These are phyloP conservation scores for Hydrolagus colliei DNA, from an alignment of 2,797 vertebrate species.

Conservation along the genomic window DNA sequence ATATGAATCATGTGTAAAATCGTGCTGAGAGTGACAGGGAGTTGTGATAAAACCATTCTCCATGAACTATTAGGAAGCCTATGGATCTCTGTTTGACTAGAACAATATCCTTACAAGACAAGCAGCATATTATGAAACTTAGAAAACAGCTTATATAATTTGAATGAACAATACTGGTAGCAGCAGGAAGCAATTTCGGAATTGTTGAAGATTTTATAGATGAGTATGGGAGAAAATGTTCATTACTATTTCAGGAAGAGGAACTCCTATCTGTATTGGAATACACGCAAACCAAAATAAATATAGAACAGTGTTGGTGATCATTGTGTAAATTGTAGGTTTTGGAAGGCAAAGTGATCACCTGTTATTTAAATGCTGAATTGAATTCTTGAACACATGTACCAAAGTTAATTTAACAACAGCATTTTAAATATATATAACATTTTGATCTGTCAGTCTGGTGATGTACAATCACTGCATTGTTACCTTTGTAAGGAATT, in stretches of 20 bases:
- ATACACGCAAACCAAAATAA: background rate
- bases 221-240: constrained; percentile 28
- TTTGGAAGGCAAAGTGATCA: background rate
- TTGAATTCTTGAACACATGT: background rate
- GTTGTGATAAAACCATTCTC: constrained; percentile 25
- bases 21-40: constrained; percentile 24
- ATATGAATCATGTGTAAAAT: background rate
- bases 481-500: background rate
- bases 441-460: background rate
- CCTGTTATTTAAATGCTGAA: constrained; percentile 10
- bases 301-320: background rate
- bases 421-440: background rate
- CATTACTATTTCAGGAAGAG: constrained; percentile 34
- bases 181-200: background rate
- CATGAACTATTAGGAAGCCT: constrained; percentile 31
- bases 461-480: background rate
- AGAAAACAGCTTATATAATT: constrained; percentile 37
- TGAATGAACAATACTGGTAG: constrained; percentile 33
- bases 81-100: constrained; percentile 16
- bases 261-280: background rate
- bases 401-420: background rate
- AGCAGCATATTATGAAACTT: constrained; percentile 38
- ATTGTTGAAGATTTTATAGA: background rate
- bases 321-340: background rate
- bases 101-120: constrained; percentile 28